phyloP scores from a whole-genome alignment of 2,888 invertebrate genomes.

The Mylabris sibirica region DNA sequence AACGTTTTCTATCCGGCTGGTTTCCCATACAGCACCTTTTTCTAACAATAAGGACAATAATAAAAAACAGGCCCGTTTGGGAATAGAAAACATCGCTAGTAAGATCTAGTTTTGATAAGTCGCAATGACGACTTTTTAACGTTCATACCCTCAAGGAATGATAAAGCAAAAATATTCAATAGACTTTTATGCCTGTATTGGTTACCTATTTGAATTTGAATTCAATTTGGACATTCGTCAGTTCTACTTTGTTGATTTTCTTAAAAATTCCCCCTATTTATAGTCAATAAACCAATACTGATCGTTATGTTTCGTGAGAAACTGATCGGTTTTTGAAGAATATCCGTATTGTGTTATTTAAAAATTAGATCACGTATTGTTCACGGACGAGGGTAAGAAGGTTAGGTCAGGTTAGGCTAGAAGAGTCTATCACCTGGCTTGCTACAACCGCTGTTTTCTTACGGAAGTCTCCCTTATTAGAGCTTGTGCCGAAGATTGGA shows the following conservation, averaged over 20 bases:
- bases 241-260: not conserved
- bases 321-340: conserved; percentile 49
- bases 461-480: conserved; percentile 34
- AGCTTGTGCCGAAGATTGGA: conserved; percentile 27
- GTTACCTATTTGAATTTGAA: not conserved
- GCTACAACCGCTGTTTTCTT: conserved; percentile 25
- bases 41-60: conserved; percentile 31
- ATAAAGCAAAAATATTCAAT: conserved; percentile 12
- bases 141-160: conserved; percentile 20
- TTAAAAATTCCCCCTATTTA: not conserved
- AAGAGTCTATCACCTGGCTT: conserved; percentile 53
- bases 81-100: conserved; percentile 17
- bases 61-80: conserved; percentile 31
- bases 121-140: conserved; percentile 27
- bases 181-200: not conserved
- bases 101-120: conserved; percentile 33
- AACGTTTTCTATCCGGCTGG: conserved; percentile 30
- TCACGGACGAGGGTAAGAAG: conserved; percentile 46
- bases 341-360: conserved; percentile 58
- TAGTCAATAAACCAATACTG: conserved; percentile 14
- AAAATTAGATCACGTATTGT: conserved; percentile 60
- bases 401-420: conserved; percentile 53
- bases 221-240: not conserved
- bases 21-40: conserved; percentile 27
- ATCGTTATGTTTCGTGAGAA: conserved; percentile 34